Conservation (phyloP, 2,797 vertebrate species). For the Microctenopoma lineatum region DNA sequence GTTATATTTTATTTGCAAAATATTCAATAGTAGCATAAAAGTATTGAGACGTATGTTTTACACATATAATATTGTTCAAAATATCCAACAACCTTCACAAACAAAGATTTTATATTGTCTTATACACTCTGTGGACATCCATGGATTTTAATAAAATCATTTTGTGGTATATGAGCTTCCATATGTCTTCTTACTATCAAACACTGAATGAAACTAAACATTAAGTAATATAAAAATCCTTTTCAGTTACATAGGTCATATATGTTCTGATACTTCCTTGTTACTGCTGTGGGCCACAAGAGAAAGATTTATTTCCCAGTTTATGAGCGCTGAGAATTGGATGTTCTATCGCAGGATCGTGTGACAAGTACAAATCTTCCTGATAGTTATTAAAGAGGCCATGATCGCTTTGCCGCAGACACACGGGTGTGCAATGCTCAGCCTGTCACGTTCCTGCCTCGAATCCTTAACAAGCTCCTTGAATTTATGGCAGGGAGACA, state of each 20-base stretch:
- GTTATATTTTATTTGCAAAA: no score
- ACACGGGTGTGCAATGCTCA: slow-evolving; percentile 30
- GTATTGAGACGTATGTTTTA: no score
- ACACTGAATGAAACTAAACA: slow-evolving; percentile 58
- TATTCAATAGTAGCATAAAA: no score
- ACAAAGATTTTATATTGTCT: neutral
- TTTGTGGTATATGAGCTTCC: slow-evolving; percentile 1
- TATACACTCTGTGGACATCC: neutral
- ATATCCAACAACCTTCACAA: no score
- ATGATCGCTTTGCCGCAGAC: slow-evolving; percentile 58
- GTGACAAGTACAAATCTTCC: slow-evolving; percentile 83
- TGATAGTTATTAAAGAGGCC: slow-evolving; percentile 80
- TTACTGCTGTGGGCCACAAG: slow-evolving; percentile 36
- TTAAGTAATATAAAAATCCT: slow-evolving; percentile 55
- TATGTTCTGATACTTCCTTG: slow-evolving; percentile 66
- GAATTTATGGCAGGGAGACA: slow-evolving; percentile 59
- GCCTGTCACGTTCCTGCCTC: slow-evolving; percentile 61
- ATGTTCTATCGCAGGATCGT: slow-evolving; percentile 59
- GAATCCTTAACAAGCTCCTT: slow-evolving; percentile 58
- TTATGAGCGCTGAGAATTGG: slow-evolving; percentile 65
- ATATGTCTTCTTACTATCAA: slow-evolving; percentile 29
- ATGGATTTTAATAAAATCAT: slow-evolving; percentile 30
- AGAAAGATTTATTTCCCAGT: slow-evolving; percentile 64
- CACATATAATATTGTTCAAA: no score
- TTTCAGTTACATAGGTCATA: slow-evolving; percentile 60